Conservation (phyloP, 2,113 vertebrate species). For the Rafetus swinhoei region DNA sequence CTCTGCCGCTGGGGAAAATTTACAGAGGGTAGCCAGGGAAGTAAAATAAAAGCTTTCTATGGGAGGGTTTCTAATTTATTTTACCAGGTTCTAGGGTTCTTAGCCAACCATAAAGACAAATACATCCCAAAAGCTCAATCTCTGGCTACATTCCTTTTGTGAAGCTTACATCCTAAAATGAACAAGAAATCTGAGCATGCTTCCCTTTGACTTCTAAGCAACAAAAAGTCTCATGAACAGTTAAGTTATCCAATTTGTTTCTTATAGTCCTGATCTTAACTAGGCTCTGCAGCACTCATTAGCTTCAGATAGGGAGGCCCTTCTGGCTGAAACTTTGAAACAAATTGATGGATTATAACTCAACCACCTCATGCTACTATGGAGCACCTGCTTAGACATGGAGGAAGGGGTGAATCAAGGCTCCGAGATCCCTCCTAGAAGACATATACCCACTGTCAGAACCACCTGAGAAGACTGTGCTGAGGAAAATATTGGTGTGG, state of each 20-base stretch:
- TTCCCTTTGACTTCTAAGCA: background rate
- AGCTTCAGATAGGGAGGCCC: background rate
- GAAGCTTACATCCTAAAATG: background rate
- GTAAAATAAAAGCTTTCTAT: background rate
- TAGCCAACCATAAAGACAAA: background rate
- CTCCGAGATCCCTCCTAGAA: fast-evolving
- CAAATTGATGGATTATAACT: background rate
- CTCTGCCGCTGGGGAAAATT: background rate
- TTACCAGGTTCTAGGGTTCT: fast-evolving
- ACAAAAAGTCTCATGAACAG: background rate
- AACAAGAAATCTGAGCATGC: fast-evolving
- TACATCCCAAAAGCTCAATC: background rate
- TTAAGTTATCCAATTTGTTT: background rate
- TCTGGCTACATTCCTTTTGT: background rate
- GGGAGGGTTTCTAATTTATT: background rate
- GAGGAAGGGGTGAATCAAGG: fast-evolving
- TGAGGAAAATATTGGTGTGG: background rate
- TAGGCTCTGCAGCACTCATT: background rate
- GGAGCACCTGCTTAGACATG: background rate
- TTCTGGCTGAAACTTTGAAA: background rate
- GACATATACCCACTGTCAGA: background rate
- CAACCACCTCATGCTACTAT: fast-evolving
- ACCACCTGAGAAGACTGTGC: background rate
- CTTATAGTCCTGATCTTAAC: background rate
- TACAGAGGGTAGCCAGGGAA: background rate